These are phyloP conservation scores for Ceyx erithaca DNA, from an alignment of 2,797 vertebrate genomes.

Conservation along the genomic window DNA sequence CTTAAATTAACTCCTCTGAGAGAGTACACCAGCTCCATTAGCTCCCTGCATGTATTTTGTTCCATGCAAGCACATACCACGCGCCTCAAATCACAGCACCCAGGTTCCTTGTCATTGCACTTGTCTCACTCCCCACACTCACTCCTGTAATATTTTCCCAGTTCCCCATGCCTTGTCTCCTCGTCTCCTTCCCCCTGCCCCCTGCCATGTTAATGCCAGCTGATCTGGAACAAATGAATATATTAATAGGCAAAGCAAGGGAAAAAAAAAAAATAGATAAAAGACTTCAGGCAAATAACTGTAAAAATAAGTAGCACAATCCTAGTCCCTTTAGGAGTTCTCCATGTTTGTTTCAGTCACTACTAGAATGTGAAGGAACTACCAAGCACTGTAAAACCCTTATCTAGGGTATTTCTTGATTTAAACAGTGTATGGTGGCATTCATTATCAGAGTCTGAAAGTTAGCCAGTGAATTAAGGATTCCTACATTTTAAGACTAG, in stretches of 20 bases:
- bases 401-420: neutral
- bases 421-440: neutral
- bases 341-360: neutral
- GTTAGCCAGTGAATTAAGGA: neutral
- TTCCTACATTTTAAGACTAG: neutral
- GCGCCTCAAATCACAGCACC: neutral
- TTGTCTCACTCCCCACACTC: neutral
- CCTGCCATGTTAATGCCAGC: neutral
- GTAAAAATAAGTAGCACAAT: neutral
- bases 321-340: neutral
- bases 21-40: constrained; percentile 8
- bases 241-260: neutral
- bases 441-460: neutral
- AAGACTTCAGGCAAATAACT: neutral
- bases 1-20: constrained; percentile 42
- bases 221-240: neutral
- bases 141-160: neutral
- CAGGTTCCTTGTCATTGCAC: neutral
- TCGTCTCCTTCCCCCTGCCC: neutral
- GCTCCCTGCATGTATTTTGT: neutral
- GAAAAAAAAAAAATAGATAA: neutral
- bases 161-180: neutral
- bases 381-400: neutral
- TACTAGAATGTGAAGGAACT: neutral
- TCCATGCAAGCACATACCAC: neutral